Evolutionary conservation across 2,797 vertebrate species (phyloP), one percentile per base, ranked within the genome.

Genomic region (Poeciliopsis infans): DNA sequence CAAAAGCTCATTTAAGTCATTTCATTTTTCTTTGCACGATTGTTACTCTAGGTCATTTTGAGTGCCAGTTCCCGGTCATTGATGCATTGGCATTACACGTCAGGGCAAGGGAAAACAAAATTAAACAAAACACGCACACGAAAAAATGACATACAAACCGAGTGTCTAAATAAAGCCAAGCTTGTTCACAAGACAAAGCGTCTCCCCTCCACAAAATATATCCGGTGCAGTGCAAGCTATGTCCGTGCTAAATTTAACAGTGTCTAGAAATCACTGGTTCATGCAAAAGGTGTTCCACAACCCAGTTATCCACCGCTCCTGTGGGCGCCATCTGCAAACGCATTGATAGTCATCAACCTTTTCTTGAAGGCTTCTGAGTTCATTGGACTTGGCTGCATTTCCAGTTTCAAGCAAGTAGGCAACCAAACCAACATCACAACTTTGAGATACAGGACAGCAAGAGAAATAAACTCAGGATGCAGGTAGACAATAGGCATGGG

Each of bases 11-110:
- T 86, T 61, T 88, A 85, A 77, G 33, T 82, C 46, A 83, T 87
- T 82, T 90, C 31, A 85, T 85, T 83, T 57, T 82, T 83, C 71
- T 82, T 84, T 73, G 70, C 85, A 83, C 86, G 86, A 92, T 92
- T 94, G 85, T 89, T 91, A 86, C 79, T 88, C 84, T 79, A 51
- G 33, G 47, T 90, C 79, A 91, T 92, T 88, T 86, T 74, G 76
- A 88, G 89, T 90, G 89, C 88, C 92, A 93, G 91, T 90, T 92
- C 91, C 86, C 41, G 78, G 90, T 87, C 83, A 88, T 85, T 88
- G 84, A 92, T 81, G 82, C 78, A 80, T 83, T 88, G 72, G 80
- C 85, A 84, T 89, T 84, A 89, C 89, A 92, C 84, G 87, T 81
- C 72, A 79, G 85, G 85, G 86, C 75, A 88, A 91, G 87, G 82